Evolutionary conservation across 2,797 vertebrate genomes (phyloP).

Genomic region (Danio albolineatus): DNA sequence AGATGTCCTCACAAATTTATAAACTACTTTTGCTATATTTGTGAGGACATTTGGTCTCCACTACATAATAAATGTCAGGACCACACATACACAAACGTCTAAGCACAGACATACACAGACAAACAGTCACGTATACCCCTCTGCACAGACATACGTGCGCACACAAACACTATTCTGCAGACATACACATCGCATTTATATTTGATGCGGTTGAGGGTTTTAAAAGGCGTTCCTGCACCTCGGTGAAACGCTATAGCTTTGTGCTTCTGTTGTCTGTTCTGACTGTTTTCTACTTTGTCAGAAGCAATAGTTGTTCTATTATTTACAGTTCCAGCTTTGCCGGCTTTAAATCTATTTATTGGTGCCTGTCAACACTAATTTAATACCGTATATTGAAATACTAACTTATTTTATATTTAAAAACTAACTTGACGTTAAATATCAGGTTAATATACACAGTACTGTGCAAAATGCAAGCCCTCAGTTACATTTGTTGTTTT

Average conservation of each 20-base stretch:
- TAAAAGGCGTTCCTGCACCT: not conserved
- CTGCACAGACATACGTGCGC: not conserved
- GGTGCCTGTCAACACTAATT: not conserved
- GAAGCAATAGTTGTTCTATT: constrained; percentile 26
- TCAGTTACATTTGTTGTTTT: too few relatives aligned
- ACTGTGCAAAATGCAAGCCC: too few relatives aligned
- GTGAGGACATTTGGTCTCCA: too few relatives aligned
- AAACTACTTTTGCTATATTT: too few relatives aligned
- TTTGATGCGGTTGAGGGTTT: constrained; percentile 35
- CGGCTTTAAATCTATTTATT: not conserved
- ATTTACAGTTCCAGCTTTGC: not conserved
- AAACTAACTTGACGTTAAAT: too few relatives aligned
- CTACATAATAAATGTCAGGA: too few relatives aligned
- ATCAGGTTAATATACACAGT: too few relatives aligned
- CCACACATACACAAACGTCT: too few relatives aligned
- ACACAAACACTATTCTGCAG: constrained; percentile 6
- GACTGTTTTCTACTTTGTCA: constrained; percentile 26
- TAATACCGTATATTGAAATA: not conserved
- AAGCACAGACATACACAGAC: too few relatives aligned
- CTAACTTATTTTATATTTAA: not conserved
- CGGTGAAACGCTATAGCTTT: not conserved
- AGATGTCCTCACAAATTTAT: too few relatives aligned
- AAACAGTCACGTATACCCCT: too few relatives aligned
- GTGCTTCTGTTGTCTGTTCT: constrained; percentile 29
- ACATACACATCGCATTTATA: constrained; percentile 35